Evolutionary conservation across 1,140 invertebrate species (phyloP).

Genomic region (Aphidius ervi): DNA sequence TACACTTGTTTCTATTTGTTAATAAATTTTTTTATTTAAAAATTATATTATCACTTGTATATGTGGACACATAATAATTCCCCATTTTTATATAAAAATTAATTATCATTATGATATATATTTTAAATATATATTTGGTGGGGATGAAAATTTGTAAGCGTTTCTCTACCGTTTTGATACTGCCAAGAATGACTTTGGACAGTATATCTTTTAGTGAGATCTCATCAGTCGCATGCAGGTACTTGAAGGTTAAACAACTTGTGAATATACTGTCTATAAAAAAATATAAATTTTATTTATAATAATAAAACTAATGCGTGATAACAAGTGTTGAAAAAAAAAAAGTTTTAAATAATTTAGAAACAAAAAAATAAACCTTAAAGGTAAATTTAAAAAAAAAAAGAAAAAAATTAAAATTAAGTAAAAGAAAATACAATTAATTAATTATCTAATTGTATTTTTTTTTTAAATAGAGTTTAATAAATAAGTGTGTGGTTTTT

Average conservation of each 20-base stretch:
- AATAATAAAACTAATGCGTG: constrained; percentile 6
- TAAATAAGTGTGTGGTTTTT: background rate
- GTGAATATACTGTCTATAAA: background rate
- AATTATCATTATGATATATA: background rate
- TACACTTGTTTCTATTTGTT: background rate
- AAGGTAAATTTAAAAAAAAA: no score
- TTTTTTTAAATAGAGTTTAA: background rate
- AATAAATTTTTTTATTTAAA: background rate
- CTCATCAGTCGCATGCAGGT: constrained; percentile 24
- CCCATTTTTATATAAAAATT: no score
- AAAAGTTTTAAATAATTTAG: background rate
- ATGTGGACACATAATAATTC: background rate
- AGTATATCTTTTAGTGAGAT: constrained; percentile 23
- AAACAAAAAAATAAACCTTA: background rate
- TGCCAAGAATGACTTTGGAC: constrained; percentile 19
- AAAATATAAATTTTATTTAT: constrained; percentile 1
- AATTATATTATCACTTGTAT: background rate
- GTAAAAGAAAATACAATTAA: background rate
- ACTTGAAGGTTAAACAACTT: constrained; percentile 22
- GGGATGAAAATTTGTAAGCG: constrained; percentile 20
- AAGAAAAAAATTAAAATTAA: no score
- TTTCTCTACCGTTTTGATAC: constrained; percentile 19
- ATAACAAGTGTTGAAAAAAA: constrained; percentile 8
- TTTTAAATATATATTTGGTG: constrained; percentile 16
- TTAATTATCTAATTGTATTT: background rate